phyloP scores from a whole-genome alignment of 2,888 invertebrate species.

The Autographa gamma region DNA sequence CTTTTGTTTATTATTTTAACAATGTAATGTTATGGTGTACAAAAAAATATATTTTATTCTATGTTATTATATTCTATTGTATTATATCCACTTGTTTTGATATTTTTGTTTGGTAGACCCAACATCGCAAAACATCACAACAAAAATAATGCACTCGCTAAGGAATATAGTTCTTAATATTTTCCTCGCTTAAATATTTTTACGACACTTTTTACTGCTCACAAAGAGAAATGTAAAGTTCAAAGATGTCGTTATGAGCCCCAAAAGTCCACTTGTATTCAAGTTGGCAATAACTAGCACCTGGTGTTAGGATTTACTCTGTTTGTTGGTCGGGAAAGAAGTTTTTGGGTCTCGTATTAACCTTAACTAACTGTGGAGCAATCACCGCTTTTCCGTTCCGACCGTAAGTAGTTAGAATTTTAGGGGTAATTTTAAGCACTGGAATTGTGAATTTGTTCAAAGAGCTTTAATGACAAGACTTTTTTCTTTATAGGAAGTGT shows the following conservation, averaged over 20 bases:
- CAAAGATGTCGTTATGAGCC: constrained; percentile 55
- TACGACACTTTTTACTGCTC: constrained; percentile 39
- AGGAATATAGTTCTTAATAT: constrained; percentile 10
- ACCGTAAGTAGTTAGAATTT: background rate
- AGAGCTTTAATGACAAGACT: too few relatives aligned
- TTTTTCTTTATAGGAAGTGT: too few relatives aligned
- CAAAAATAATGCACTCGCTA: background rate
- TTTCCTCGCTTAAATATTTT: constrained; percentile 21
- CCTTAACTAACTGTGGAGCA: constrained; percentile 16
- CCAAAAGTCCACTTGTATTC: constrained; percentile 56
- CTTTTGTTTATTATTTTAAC: too few relatives aligned
- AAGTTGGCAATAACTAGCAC: constrained; percentile 53
- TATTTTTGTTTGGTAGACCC: too few relatives aligned
- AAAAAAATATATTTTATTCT: too few relatives aligned
- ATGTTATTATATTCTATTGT: too few relatives aligned
- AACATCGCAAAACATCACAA: background rate
- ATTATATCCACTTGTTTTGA: too few relatives aligned
- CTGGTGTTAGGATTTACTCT: constrained; percentile 57
- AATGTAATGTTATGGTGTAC: too few relatives aligned
- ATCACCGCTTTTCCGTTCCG: background rate
- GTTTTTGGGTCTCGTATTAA: constrained; percentile 39
- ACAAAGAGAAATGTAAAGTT: constrained; percentile 48
- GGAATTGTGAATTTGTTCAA: too few relatives aligned
- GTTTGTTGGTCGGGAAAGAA: constrained; percentile 43
- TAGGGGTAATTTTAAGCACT: too few relatives aligned